These are phyloP conservation scores for Clostera curtula DNA, from an alignment of 2,888 invertebrate species.

Conservation along the genomic window DNA sequence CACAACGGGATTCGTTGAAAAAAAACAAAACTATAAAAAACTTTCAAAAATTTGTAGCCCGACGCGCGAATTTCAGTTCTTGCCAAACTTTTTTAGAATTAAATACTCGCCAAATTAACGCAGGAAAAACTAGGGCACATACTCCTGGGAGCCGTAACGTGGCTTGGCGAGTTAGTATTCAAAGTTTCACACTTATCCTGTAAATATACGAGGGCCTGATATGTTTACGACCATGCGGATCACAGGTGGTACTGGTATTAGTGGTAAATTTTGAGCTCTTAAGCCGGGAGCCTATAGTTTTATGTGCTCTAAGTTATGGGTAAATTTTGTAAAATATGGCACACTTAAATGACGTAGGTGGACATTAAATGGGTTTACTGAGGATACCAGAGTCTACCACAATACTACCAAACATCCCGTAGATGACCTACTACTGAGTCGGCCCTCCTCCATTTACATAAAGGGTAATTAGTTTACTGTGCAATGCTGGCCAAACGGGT, in stretches of 20 bases:
- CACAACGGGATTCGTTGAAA: not conserved
- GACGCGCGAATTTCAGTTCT: slow-evolving; percentile 18
- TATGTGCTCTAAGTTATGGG: slow-evolving; percentile 5
- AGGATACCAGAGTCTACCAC: too few species aligned
- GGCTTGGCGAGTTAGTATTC: slow-evolving; percentile 19
- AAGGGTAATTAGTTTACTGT: too few species aligned
- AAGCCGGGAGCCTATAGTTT: slow-evolving; percentile 12
- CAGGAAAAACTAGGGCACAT: slow-evolving; percentile 26
- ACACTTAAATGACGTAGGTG: too few species aligned
- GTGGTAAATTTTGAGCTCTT: slow-evolving; percentile 19
- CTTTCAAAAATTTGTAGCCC: slow-evolving; percentile 14
- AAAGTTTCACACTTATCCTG: slow-evolving; percentile 25
- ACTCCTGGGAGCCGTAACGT: slow-evolving; percentile 15
- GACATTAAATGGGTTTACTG: too few species aligned
- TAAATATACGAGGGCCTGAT: slow-evolving; percentile 22
- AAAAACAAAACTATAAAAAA: not conserved
- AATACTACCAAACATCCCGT: too few species aligned
- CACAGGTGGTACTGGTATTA: slow-evolving; percentile 18
- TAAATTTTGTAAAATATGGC: not conserved
- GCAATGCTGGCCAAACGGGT: too few species aligned
- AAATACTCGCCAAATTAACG: slow-evolving; percentile 21
- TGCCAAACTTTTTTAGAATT: slow-evolving; percentile 24
- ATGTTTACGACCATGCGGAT: slow-evolving; percentile 16
- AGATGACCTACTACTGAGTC: too few species aligned
- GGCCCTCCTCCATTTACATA: too few species aligned